phyloP scores from a whole-genome alignment of 2,113 vertebrate species.

The Thinocorus orbignyianus region DNA sequence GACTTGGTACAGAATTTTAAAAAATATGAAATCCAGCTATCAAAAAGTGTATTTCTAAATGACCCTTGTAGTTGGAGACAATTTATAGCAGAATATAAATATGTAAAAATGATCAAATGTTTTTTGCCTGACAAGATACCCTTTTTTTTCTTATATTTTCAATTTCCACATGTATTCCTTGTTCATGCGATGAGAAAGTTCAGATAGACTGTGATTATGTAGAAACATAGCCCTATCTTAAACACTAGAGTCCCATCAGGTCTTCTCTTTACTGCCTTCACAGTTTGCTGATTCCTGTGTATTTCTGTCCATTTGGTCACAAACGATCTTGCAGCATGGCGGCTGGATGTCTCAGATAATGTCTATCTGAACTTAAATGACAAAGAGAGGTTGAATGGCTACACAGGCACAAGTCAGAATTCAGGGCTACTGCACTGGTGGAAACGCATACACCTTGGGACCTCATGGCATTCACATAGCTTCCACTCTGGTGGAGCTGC shows the following conservation, averaged over 20 bases:
- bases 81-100: background rate
- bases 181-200: background rate
- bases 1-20: background rate
- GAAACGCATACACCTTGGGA: background rate
- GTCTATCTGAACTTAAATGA: background rate
- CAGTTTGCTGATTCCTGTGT: background rate
- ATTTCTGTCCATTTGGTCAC: background rate
- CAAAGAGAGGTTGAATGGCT: fast-evolving
- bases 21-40: background rate
- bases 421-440: background rate
- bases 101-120: fast-evolving
- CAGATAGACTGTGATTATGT: background rate
- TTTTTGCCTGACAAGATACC: background rate
- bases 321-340: background rate
- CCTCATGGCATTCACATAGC: background rate
- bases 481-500: background rate
- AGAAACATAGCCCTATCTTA: background rate
- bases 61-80: background rate
- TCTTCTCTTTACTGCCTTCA: background rate
- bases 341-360: background rate
- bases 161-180: background rate
- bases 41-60: background rate
- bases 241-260: background rate
- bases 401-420: background rate
- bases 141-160: background rate